phyloP scores from a whole-genome alignment of 2,888 invertebrate genomes.

The Meteorus cinctellus region DNA sequence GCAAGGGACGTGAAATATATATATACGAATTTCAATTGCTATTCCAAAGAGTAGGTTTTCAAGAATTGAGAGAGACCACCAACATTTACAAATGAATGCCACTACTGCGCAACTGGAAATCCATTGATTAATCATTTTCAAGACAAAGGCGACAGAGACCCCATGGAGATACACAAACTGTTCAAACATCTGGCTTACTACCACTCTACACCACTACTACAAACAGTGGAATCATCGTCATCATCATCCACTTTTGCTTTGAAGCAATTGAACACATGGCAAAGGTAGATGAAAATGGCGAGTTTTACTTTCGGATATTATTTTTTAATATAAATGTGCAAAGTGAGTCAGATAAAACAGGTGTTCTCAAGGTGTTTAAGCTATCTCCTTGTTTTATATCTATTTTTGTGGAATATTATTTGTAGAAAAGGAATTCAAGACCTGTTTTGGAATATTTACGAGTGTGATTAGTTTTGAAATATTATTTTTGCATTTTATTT shows the following conservation, averaged over 20 bases:
- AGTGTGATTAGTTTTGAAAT: too few relatives aligned
- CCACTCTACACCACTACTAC: not conserved
- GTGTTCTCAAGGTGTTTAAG: constrained; percentile 13
- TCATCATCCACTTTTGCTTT: constrained; percentile 1
- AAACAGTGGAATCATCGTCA: not conserved
- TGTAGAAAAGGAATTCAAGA: too few relatives aligned
- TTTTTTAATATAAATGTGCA: not conserved
- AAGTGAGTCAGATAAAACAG: constrained; percentile 17
- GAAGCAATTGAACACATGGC: not conserved
- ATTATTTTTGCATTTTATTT: too few relatives aligned
- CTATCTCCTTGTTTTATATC: not conserved
- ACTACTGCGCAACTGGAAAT: constrained; percentile 25
- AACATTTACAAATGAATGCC: constrained; percentile 15
- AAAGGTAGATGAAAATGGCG: not conserved
- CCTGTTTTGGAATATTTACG: too few relatives aligned
- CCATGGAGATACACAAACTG: constrained; percentile 21
- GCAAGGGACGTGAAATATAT: constrained; percentile 22
- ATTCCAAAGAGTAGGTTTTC: constrained; percentile 12
- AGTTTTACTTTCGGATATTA: not conserved
- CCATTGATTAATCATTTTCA: constrained; percentile 23
- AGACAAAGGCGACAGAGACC: constrained; percentile 18
- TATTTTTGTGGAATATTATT: too few relatives aligned
- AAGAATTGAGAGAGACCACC: constrained; percentile 18
- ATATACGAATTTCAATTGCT: not conserved
- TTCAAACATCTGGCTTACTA: constrained; percentile 1